Evolutionary conservation across 1,140 invertebrate genomes (phyloP).

Genomic region (Drosophila micromelanica): DNA sequence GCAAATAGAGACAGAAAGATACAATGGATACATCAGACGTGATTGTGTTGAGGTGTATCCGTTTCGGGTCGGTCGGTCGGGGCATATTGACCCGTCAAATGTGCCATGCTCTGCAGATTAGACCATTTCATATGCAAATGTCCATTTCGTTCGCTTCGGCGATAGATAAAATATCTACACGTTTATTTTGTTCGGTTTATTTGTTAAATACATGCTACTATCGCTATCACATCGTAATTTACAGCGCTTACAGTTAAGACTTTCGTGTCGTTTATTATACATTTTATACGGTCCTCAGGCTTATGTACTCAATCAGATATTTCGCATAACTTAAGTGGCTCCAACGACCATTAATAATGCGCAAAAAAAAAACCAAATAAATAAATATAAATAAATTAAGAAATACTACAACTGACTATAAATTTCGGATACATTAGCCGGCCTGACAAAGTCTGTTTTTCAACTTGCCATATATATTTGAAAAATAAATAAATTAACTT

Average conservation of each 20-base stretch:
- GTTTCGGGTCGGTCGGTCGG: constrained; percentile 16
- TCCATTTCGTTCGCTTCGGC: constrained; percentile 8
- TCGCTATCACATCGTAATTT: constrained; percentile 66
- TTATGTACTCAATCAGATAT: constrained; percentile 40
- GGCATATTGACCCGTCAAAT: constrained; percentile 55
- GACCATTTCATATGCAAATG: constrained; percentile 74
- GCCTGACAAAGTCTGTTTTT: constrained; percentile 49
- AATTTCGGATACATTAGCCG: constrained; percentile 61
- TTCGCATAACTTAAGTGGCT: constrained; percentile 68
- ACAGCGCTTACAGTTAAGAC: constrained; percentile 76
- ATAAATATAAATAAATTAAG: constrained; percentile 18
- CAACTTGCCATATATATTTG: constrained; percentile 35
- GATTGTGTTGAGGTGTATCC: neutral
- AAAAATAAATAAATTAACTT: constrained; percentile 66
- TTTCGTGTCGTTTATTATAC: constrained; percentile 56
- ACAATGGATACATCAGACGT: constrained; percentile 19
- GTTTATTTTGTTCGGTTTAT: constrained; percentile 39
- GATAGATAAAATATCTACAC: constrained; percentile 54
- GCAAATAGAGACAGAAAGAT: constrained; percentile 14
- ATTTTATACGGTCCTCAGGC: constrained; percentile 64
- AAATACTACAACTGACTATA: constrained; percentile 33
- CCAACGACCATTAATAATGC: constrained; percentile 61
- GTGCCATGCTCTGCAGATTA: constrained; percentile 64
- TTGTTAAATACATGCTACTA: constrained; percentile 42
- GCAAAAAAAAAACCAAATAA: constrained; percentile 52